Percentiles rank a stretch among this genome's conserved stretches.
phyloP scores from a whole-genome alignment of 2,113 vertebrate species.

The Cricetomys ansorgei region DNA sequence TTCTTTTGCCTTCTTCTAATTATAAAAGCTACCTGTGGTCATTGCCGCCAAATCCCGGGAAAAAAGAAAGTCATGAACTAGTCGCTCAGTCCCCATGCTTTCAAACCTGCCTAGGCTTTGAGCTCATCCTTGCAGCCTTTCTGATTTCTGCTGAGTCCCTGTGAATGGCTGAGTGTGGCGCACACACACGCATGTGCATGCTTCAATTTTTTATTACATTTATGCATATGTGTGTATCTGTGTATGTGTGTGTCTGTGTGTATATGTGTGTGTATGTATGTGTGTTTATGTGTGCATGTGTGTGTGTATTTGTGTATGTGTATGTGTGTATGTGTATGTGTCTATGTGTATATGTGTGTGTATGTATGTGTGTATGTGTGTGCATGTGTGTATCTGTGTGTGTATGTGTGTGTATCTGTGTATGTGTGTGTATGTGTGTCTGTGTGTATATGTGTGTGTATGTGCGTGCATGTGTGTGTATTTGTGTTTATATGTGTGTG shows the following conservation, averaged over 20 bases:
- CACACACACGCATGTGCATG: no score
- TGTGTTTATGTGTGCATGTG: no score
- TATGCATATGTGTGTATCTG: not conserved
- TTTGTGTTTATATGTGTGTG: no score
- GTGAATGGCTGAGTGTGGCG: not conserved
- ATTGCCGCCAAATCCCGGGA: not conserved
- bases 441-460: no score
- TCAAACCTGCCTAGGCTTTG: not conserved
- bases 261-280: no score
- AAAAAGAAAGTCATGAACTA: not conserved
- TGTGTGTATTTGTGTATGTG: not conserved
- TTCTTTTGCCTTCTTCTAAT: constrained; percentile 9
- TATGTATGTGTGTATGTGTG: not conserved
- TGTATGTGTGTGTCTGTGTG: no score
- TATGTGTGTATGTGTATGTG: no score
- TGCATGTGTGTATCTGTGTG: not conserved
- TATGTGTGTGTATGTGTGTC: no score
- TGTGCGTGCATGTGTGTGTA: no score
- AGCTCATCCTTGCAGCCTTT: not conserved
- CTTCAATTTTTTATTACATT: not conserved
- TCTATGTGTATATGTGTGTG: not conserved
- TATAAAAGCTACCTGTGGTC: not conserved
- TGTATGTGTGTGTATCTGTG: not conserved
- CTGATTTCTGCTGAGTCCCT: not conserved
- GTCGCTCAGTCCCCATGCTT: not conserved